Conservation (phyloP, 2,888 invertebrate genomes). For the Creontiades dilutus region DNA sequence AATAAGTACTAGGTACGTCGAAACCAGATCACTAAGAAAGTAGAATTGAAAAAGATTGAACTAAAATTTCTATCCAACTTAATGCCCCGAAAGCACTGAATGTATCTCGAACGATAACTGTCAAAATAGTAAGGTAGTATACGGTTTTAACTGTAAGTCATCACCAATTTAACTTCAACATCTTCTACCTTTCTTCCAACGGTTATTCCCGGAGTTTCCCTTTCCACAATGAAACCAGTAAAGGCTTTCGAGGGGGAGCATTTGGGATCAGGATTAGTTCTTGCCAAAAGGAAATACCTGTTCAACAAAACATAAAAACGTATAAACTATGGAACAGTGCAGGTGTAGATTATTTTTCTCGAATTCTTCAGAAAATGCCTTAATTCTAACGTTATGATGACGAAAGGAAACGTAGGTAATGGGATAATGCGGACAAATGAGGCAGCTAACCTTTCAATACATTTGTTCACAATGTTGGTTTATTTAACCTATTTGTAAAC, state of each 20-base stretch:
- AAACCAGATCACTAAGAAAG: not conserved
- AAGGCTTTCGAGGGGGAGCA: slow-evolving; percentile 94
- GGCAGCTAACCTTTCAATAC: no score
- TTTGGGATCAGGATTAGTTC: slow-evolving; percentile 95
- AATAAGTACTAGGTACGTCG: not conserved
- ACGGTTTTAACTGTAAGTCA: no score
- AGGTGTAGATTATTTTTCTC: no score
- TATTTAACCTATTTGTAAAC: no score
- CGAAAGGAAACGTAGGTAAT: no score
- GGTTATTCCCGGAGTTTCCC: slow-evolving; percentile 90
- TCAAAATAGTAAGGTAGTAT: not conserved
- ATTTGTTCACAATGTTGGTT: no score
- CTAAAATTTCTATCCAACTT: not conserved
- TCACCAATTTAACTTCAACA: not conserved
- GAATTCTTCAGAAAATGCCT: no score
- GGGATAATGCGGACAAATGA: no score
- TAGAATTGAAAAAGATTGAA: not conserved
- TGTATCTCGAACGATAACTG: not conserved
- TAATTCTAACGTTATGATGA: not conserved
- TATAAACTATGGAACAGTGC: no score
- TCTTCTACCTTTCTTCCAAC: slow-evolving; percentile 91
- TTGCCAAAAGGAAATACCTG: slow-evolving; percentile 94
- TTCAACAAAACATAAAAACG: no score
- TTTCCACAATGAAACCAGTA: slow-evolving; percentile 97
- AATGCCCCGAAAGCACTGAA: not conserved